phyloP scores from a whole-genome alignment of 2,113 vertebrate genomes.

The Caranx ignobilis region DNA sequence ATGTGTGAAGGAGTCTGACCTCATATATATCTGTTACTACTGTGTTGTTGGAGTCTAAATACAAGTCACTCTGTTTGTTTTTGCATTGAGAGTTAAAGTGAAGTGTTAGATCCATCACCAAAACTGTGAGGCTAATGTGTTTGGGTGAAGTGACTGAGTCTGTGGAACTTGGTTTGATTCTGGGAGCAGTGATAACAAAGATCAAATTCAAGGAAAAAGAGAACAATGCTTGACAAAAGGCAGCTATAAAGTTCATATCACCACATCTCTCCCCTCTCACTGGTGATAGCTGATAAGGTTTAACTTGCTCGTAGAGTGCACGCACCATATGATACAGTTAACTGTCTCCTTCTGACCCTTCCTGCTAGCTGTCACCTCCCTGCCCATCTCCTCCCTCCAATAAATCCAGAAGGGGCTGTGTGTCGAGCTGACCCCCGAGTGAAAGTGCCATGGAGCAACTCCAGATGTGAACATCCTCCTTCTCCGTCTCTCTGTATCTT shows the following conservation, averaged over 20 bases:
- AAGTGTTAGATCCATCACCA: not conserved
- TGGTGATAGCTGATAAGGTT: conserved; percentile 9
- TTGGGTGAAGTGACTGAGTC: not conserved
- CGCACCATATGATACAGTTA: conserved; percentile 33
- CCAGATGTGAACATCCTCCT: conserved; percentile 91
- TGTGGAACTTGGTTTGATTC: conserved; percentile 7
- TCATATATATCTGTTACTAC: conserved; percentile 1
- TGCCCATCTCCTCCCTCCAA: conserved; percentile 59
- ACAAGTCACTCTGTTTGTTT: conserved; percentile 23
- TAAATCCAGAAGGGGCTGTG: conserved; percentile 74
- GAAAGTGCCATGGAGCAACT: conserved; percentile 92
- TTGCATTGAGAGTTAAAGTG: not conserved
- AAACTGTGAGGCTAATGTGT: conserved; percentile 4
- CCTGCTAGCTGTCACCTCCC: conserved; percentile 49
- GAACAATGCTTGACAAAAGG: not conserved
- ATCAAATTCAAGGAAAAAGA: not conserved
- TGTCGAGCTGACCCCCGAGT: conserved; percentile 84
- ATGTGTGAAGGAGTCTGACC: not conserved
- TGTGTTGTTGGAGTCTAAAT: not conserved
- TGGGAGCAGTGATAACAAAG: conserved; percentile 14
- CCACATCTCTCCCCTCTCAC: not conserved
- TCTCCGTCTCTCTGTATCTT: conserved; percentile 47
- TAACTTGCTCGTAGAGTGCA: not conserved
- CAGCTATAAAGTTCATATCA: not conserved
- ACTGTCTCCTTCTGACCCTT: conserved; percentile 53